These are phyloP conservation scores for Plestiodon gilberti DNA, from an alignment of 2,113 vertebrate genomes.

Conservation along the genomic window DNA sequence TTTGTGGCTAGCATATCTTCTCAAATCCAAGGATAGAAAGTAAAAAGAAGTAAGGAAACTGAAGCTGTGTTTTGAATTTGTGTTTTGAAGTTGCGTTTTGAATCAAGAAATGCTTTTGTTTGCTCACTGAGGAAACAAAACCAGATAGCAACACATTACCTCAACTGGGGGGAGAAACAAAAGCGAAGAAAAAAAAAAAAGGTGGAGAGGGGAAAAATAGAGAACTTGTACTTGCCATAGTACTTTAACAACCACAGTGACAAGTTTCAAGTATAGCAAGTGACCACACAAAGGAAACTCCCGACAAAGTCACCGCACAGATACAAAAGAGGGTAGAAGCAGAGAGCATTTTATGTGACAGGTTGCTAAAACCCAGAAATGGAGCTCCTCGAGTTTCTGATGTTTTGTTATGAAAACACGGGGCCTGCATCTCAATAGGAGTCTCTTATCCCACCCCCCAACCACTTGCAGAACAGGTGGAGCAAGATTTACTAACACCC, in stretches of 20 bases:
- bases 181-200: neutral
- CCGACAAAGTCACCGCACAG: neutral
- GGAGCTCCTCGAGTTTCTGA: neutral
- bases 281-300: neutral
- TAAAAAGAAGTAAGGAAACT: neutral
- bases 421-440: neutral
- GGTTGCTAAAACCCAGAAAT: neutral
- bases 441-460: neutral
- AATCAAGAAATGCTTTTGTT: neutral
- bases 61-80: no score
- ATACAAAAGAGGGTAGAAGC: neutral
- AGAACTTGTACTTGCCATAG: neutral
- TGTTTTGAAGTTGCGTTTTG: no score
- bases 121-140: neutral
- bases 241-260: no score
- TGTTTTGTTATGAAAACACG: neutral
- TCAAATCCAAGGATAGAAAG: neutral
- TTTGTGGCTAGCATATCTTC: neutral
- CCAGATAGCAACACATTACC: neutral
- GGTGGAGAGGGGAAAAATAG: neutral
- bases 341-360: neutral
- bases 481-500: neutral
- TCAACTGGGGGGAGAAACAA: neutral
- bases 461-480: neutral
- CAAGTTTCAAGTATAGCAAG: no score